Base-by-base conservation (phyloP, 2,797 vertebrate genomes). In the Sebastes kiyomatsui region DNA sequence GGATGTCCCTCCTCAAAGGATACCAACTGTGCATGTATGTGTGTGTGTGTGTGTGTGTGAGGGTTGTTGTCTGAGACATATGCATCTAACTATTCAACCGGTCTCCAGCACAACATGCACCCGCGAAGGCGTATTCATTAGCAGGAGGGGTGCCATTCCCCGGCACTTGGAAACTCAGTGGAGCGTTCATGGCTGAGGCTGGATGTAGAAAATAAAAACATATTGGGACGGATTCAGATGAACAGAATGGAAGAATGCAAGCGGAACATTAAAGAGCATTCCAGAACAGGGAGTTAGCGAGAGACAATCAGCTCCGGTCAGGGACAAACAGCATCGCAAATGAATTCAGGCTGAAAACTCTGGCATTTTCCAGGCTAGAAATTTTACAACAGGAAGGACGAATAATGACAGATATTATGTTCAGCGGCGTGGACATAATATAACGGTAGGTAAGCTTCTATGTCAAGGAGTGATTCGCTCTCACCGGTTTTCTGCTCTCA, bases 251-350 rank as follows among this genome's bases (percentile, higher is more conserved):
- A 76, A 69, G 85, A 92, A 91, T 72, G 82, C 73, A 82, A 83
- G 87, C 75, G 66, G 81, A 93, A 91, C 89, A 89, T 92, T 87
- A 89, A 89, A 86, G 73, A 79, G 83, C 76, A 85, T 87, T 88
- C 55, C 58, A 55, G 67, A 75, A 62, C 71, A 32, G 54, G 87
- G 58, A 18, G 80, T 82, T 79, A 70, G 81, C 61, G 22, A 46
- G 75, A 80, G 84, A 80, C 84, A 86, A 90, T 88, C 75, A 70
- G 74, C 71, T 55, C 22, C 16, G 27, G 67, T 86, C 75, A 72
- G 79, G 76, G 76, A 90, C 84, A 89, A 82, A 87, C 55, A 64
- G 75, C 65, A 84, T 79, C 54, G 35, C 60, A 82, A 87, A 89
- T 83, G 4, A 84, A 85, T 67, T 82, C 42, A 80, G 75, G 67